Evolutionary conservation across 2,888 invertebrate species (phyloP).

Genomic region (Xestia xanthographa): DNA sequence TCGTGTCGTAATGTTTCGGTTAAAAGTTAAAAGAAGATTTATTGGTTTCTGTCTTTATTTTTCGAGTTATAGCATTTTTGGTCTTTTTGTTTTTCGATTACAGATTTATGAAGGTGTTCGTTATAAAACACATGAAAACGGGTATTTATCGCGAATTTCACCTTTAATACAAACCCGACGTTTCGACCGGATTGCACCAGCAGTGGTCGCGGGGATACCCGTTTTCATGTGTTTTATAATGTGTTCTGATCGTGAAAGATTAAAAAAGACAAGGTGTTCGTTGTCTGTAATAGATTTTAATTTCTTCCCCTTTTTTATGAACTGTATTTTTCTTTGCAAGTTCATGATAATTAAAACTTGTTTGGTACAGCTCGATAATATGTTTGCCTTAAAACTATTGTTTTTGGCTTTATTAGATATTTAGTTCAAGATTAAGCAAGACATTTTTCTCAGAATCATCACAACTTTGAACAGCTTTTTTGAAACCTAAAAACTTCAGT

Average conservation of each 20-base stretch:
- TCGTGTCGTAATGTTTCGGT: conserved; percentile 53
- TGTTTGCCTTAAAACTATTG: background rate
- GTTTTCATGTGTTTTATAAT: too few relatives aligned
- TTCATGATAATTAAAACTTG: background rate
- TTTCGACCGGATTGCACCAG: too few relatives aligned
- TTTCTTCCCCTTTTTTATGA: background rate
- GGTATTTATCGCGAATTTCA: too few relatives aligned
- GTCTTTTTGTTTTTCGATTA: background rate
- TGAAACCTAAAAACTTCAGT: background rate
- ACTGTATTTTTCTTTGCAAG: background rate
- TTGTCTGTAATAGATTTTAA: background rate
- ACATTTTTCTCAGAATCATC: background rate
- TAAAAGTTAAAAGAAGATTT: conserved; percentile 37
- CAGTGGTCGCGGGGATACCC: too few relatives aligned
- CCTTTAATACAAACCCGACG: too few relatives aligned
- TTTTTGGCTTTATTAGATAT: too few relatives aligned
- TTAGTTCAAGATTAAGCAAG: background rate
- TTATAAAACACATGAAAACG: too few relatives aligned
- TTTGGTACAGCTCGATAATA: background rate
- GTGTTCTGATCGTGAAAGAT: too few relatives aligned
- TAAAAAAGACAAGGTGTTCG: background rate
- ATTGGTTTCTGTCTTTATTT: background rate
- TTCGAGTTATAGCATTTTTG: background rate
- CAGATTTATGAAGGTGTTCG: background rate
- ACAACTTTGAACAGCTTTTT: background rate